These are phyloP conservation scores for Eumacrocentrus americanus DNA, from an alignment of 2,888 invertebrate genomes.

Conservation along the genomic window DNA sequence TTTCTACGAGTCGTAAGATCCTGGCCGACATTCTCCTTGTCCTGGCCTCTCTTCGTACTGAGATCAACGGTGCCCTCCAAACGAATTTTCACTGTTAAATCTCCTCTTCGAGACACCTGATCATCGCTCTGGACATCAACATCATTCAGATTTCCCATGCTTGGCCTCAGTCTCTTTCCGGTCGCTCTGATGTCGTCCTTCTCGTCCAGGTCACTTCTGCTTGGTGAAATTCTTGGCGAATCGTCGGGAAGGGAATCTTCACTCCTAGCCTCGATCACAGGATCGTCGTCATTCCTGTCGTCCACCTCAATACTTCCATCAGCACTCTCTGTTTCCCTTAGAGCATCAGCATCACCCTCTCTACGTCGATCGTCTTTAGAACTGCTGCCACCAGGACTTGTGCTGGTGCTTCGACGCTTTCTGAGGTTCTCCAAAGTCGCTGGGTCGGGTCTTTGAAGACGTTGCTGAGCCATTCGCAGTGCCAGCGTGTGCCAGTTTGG, in stretches of 20 bases:
- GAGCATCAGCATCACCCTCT: conserved; percentile 33
- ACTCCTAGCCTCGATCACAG: conserved; percentile 49
- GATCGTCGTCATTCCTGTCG: conserved; percentile 52
- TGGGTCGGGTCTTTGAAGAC: conserved; percentile 56
- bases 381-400: conserved; percentile 50
- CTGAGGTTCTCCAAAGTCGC: conserved; percentile 52
- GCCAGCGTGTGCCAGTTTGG: conserved; percentile 59
- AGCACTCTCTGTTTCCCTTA: conserved; percentile 50
- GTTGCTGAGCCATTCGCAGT: conserved; percentile 57
- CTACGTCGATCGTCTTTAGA: conserved; percentile 45
- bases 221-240: conserved; percentile 50
- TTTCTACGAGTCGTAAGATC: conserved; percentile 52
- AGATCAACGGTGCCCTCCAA: conserved; percentile 58
- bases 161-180: conserved; percentile 49
- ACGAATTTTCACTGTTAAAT: conserved; percentile 53
- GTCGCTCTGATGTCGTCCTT: conserved; percentile 43
- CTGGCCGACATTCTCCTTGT: conserved; percentile 58
- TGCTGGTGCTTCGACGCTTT: conserved; percentile 49
- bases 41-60: conserved; percentile 53
- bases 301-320: conserved; percentile 60
- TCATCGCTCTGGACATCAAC: conserved; percentile 40
- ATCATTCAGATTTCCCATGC: conserved; percentile 54
- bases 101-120: conserved; percentile 39
- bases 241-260: conserved; percentile 54
- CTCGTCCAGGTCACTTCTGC: conserved; percentile 48